phyloP scores from a whole-genome alignment of 64 coral and sea anemone species.

The Stylophora pistillata region DNA sequence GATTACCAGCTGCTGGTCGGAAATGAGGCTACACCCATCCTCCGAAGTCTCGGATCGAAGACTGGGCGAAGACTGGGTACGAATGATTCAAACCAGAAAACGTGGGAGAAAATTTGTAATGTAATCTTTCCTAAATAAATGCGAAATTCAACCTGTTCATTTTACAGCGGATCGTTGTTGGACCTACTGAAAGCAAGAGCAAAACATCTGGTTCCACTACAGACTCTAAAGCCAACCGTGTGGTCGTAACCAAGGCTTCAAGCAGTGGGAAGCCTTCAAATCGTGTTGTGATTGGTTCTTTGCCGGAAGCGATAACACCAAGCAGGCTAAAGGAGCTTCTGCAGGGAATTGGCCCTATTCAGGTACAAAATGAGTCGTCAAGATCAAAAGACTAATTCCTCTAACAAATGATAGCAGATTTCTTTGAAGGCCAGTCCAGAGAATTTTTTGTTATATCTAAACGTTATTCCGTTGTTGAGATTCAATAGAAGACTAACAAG shows the following conservation, averaged over 20 bases:
- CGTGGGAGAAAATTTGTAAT: too few relatives aligned
- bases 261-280: constrained; percentile 91
- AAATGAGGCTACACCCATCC: too few relatives aligned
- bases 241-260: constrained; percentile 87
- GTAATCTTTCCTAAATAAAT: background rate
- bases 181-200: constrained; percentile 83
- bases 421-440: too few relatives aligned
- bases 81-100: too few relatives aligned
- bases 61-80: too few relatives aligned
- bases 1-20: too few relatives aligned
- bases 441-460: too few relatives aligned
- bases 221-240: constrained; percentile 82
- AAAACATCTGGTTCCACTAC: constrained; percentile 63
- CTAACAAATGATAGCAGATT: too few relatives aligned
- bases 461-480: too few relatives aligned
- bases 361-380: constrained; percentile 46
- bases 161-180: constrained; percentile 82
- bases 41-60: too few relatives aligned
- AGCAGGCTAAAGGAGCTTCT: constrained; percentile 87
- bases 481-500: too few relatives aligned
- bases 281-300: constrained; percentile 93
- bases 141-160: background rate
- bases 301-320: constrained; percentile 86
- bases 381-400: too few relatives aligned
- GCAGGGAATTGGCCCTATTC: constrained; percentile 91